phyloP scores from a whole-genome alignment of 2,113 vertebrate species.

The Lynx canadensis region DNA sequence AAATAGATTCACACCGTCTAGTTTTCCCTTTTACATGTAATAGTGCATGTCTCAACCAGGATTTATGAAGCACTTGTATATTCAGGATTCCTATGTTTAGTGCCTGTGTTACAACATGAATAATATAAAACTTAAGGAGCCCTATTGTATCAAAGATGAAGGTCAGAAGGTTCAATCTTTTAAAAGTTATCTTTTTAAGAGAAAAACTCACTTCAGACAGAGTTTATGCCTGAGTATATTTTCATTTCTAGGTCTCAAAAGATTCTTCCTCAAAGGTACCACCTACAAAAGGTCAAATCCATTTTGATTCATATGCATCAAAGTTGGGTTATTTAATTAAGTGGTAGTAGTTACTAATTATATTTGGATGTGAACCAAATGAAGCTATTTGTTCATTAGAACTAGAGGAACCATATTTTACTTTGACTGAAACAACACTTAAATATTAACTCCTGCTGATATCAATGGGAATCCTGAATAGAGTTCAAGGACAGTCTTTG shows the following conservation, averaged over 20 bases:
- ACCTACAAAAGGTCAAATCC: slow-evolving; percentile 64
- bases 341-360: slow-evolving; percentile 74
- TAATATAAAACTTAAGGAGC: background rate
- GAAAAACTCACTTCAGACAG: background rate
- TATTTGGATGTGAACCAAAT: slow-evolving; percentile 78
- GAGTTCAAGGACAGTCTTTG: slow-evolving; percentile 81
- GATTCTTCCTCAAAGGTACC: background rate
- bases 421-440: slow-evolving; percentile 77
- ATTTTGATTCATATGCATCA: slow-evolving; percentile 58
- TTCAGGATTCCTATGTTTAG: background rate
- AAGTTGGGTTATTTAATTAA: slow-evolving; percentile 75
- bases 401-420: slow-evolving; percentile 78
- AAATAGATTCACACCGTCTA: background rate
- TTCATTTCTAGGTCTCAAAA: slow-evolving; percentile 32
- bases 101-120: background rate
- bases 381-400: slow-evolving; percentile 80
- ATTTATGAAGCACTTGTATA: background rate
- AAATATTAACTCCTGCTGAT: slow-evolving; percentile 75
- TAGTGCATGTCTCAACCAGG: background rate
- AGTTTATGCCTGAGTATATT: background rate
- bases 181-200: slow-evolving; percentile 38
- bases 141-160: background rate
- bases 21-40: background rate
- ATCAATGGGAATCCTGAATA: slow-evolving; percentile 79
- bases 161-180: slow-evolving; percentile 18